A percentile compares a stretch with the other conserved stretches of the same genome.
Evolutionary conservation across 92 coral and sea anemone species (phyloP).

Genomic region (Porites cylindrica): DNA sequence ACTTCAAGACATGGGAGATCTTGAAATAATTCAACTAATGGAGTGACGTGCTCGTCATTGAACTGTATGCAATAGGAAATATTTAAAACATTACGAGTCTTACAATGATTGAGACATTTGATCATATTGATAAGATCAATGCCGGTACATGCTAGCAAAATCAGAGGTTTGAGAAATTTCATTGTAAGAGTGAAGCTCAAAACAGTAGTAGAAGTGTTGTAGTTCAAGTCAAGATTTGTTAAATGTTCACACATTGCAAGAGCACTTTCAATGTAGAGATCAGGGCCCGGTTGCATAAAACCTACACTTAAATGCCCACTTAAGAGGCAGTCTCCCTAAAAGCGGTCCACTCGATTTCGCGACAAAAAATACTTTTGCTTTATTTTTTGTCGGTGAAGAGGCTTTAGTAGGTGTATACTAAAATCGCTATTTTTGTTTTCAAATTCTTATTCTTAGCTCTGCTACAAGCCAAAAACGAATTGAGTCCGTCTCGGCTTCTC

Average conservation of each 20-base stretch:
- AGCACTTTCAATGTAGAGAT: constrained; percentile 26
- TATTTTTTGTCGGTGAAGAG: no score
- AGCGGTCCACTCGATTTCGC: no score
- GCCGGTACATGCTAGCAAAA: constrained; percentile 38
- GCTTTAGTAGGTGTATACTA: no score
- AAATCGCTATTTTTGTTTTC: no score
- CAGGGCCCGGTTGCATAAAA: no score
- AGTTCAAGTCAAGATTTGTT: constrained; percentile 21
- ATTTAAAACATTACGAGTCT: no score
- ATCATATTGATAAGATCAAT: constrained; percentile 55
- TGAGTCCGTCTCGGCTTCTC: no score
- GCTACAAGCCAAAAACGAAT: no score
- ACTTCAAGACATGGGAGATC: constrained; percentile 48
- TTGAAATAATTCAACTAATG: constrained; percentile 40
- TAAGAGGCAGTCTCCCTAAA: no score
- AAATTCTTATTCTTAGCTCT: no score
- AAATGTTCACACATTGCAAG: constrained; percentile 20
- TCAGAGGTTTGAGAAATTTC: constrained; percentile 29
- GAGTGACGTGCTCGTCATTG: constrained; percentile 37
- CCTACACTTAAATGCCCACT: no score
- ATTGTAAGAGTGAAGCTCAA: constrained; percentile 22
- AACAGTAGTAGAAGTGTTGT: constrained; percentile 24
- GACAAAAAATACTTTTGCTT: no score
- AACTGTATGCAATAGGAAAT: constrained; percentile 38
- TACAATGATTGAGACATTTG: not conserved